Conservation (phyloP, 2,888 invertebrate species). For the Aricia artaxerxes region DNA sequence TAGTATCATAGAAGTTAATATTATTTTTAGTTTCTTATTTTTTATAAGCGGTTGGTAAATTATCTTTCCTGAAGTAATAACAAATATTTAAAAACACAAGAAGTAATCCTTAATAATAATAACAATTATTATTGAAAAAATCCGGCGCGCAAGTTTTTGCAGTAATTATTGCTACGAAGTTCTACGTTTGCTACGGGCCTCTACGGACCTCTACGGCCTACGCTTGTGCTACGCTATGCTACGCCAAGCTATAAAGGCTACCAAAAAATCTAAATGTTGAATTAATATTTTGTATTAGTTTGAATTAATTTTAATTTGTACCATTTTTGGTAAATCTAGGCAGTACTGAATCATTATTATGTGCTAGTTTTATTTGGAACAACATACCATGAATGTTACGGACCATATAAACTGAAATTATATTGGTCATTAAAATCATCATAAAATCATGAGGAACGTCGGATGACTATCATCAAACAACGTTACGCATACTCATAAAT, state of each 20-base stretch:
- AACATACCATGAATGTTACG: not conserved
- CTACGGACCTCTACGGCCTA: constrained; percentile 4
- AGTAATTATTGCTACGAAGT: not conserved
- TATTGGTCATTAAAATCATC: constrained; percentile 2
- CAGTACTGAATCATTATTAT: not conserved
- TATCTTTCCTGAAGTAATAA: no score
- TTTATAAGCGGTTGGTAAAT: no score
- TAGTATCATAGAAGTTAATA: no score
- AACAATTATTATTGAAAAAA: not conserved
- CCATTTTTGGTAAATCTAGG: not conserved
- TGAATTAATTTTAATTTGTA: not conserved
- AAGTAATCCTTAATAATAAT: no score
- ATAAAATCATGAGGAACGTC: not conserved
- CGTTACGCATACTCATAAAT: constrained; percentile 12
- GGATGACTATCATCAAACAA: constrained; percentile 11
- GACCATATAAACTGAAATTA: not conserved
- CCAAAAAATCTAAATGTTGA: not conserved
- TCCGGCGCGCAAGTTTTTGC: not conserved
- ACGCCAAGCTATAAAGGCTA: not conserved
- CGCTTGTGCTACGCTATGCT: not conserved
- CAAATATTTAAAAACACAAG: no score
- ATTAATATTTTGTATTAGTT: no score
- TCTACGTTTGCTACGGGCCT: not conserved
- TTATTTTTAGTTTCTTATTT: no score
- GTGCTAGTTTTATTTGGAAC: not conserved